These are phyloP conservation scores for Andrena hattorfiana DNA, from an alignment of 2,888 invertebrate genomes.

Conservation along the genomic window DNA sequence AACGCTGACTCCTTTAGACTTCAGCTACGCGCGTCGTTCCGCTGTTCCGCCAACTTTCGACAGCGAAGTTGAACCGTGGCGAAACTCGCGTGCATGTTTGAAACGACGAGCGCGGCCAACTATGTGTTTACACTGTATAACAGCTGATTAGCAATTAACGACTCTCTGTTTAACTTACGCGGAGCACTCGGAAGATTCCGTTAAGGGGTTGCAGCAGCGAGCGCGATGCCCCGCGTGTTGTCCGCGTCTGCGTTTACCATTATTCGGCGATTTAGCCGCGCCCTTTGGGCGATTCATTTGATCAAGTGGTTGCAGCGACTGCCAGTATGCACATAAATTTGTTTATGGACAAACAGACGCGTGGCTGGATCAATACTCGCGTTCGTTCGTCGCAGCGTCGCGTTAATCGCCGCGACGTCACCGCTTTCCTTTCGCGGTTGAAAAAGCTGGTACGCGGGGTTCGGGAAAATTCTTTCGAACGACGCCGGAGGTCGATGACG, in stretches of 20 bases:
- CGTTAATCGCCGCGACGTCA: slow-evolving; percentile 11
- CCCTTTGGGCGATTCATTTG: slow-evolving; percentile 23
- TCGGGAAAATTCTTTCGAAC: slow-evolving; percentile 34
- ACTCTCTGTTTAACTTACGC: slow-evolving; percentile 31
- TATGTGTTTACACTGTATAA: slow-evolving; percentile 8
- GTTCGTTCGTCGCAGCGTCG: neutral
- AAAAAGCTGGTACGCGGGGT: slow-evolving; percentile 1
- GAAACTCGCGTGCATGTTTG: neutral
- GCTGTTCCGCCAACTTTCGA: neutral
- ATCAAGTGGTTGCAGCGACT: slow-evolving; percentile 10
- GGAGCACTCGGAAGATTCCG: slow-evolving; percentile 24
- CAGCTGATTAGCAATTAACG: slow-evolving; percentile 41
- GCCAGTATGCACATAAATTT: slow-evolving; percentile 17
- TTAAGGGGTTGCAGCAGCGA: slow-evolving; percentile 4
- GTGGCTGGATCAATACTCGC: slow-evolving; percentile 8
- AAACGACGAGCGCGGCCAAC: neutral
- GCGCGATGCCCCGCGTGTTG: slow-evolving; percentile 12
- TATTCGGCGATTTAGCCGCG: slow-evolving; percentile 31
- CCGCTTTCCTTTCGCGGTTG: neutral
- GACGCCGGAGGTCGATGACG: slow-evolving; percentile 25
- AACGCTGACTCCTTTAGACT: slow-evolving; percentile 3
- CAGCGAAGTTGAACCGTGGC: neutral
- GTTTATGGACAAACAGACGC: slow-evolving; percentile 36
- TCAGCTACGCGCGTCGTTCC: neutral
- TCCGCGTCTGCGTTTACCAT: slow-evolving; percentile 1